Evolutionary conservation across 2,888 invertebrate species (phyloP).

Genomic region (Synanthedon andrenaeformis): DNA sequence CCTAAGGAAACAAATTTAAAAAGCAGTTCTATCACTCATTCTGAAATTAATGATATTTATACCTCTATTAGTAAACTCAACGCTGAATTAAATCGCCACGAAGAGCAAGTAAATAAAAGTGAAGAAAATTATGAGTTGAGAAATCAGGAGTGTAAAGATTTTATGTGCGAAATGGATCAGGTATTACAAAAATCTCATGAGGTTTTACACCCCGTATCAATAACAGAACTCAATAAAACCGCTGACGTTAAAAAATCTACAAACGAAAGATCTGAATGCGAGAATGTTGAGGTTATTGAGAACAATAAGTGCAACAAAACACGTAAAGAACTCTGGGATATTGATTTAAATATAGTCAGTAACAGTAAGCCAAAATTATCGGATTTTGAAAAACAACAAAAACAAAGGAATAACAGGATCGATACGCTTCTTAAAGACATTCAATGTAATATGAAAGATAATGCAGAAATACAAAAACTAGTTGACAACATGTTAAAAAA

Average conservation of each 20-base stretch:
- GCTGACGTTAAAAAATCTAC: slow-evolving; percentile 4
- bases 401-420: slow-evolving; percentile 40
- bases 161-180: slow-evolving; percentile 53
- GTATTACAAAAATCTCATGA: slow-evolving; percentile 44
- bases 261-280: slow-evolving; percentile 6
- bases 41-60: slow-evolving; percentile 50
- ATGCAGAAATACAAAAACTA: slow-evolving; percentile 46
- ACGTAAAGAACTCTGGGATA: slow-evolving; percentile 38
- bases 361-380: slow-evolving; percentile 23
- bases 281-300: slow-evolving; percentile 3
- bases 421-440: slow-evolving; percentile 45
- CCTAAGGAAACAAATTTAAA: slow-evolving; percentile 7
- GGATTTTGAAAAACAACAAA: slow-evolving; percentile 29
- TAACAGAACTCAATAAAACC: not conserved
- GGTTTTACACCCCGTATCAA: slow-evolving; percentile 38
- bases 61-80: slow-evolving; percentile 46
- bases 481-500: slow-evolving; percentile 48
- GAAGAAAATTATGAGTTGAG: slow-evolving; percentile 40
- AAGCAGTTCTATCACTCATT: slow-evolving; percentile 22
- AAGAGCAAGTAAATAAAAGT: slow-evolving; percentile 46
- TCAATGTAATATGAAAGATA: slow-evolving; percentile 59
- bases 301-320: slow-evolving; percentile 5
- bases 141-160: slow-evolving; percentile 47
- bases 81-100: slow-evolving; percentile 42
- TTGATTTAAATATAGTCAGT: slow-evolving; percentile 23